These are phyloP conservation scores for Drosophila erecta DNA, from an alignment of 1,140 invertebrate species.

Conservation along the genomic window DNA sequence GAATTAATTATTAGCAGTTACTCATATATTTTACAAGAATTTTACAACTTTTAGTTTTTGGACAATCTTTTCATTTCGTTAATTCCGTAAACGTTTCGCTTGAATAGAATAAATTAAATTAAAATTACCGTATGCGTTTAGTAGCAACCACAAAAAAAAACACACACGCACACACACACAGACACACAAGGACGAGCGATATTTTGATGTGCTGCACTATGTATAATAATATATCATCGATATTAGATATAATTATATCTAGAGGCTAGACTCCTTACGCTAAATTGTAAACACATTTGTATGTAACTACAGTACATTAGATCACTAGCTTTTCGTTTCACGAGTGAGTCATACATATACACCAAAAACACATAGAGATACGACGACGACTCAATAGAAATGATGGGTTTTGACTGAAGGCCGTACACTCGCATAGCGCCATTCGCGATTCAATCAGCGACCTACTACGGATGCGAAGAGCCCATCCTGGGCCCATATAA, in stretches of 20 bases:
- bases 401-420: constrained; percentile 59
- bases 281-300: constrained; percentile 78
- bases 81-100: constrained; percentile 50
- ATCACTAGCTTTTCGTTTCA: constrained; percentile 83
- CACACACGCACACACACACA: constrained; percentile 2
- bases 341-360: constrained; percentile 62
- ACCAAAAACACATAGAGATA: constrained; percentile 1
- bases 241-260: constrained; percentile 28
- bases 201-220: constrained; percentile 32
- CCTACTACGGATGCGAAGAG: constrained; percentile 87
- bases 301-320: constrained; percentile 80
- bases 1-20: constrained; percentile 48
- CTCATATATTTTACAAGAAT: constrained; percentile 69
- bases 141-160: constrained; percentile 46
- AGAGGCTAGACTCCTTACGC: constrained; percentile 57
- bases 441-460: background rate
- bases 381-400: constrained; percentile 49
- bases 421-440: constrained; percentile 11
- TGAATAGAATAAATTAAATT: constrained; percentile 77
- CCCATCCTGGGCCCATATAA: constrained; percentile 93
- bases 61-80: constrained; percentile 80
- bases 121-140: constrained; percentile 73
- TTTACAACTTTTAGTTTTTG: constrained; percentile 83
- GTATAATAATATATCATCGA: constrained; percentile 37
- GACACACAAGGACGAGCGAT: constrained; percentile 38